Base-by-base conservation (phyloP, 2,113 vertebrate species). In the Smithornis capensis region DNA sequence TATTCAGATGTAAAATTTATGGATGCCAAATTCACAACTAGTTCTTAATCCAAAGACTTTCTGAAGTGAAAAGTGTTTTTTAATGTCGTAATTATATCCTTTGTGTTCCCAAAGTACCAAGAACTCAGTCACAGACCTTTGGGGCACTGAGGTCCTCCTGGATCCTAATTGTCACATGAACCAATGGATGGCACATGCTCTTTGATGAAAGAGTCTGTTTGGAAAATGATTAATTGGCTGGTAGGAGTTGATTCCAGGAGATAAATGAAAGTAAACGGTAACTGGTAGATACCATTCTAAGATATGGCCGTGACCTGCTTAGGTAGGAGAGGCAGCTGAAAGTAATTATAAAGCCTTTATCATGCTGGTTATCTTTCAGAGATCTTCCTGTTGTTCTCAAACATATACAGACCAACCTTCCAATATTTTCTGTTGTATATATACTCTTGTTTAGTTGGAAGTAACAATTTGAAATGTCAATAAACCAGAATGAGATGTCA, bases 401-500 rank as follows among this genome's bases (percentile, higher is more conserved):
- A 59, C 19, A 37, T 4, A 23, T 5, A 40, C 9, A 67, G 29
- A 40, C 55, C 47, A 53, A 22, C 12, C 14, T n/a, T 57, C 5
- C 29, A 21, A 24, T 12, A 12, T 11, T n/a, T 60, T 67, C 27
- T 8, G 0, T 33, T 69, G 8, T 10, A 21, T 40, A 24, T 12
- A 45, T 45, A 13, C 27, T 81, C 49, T 33, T 67, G 16, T 52
- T 78, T 52, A 33, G 28, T 40, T 35, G 31, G 38, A 83, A 75
- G 16, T 2, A 28, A 33, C 8, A 17, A 47, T 56, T 6, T 63
- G 31, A 84, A 69, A 49, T 27, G 17, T 38, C 55, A 59, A 9
- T 79, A 69, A 85, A 70, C 14, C 49, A 73, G 69, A 91, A 68
- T 0, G 3, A 73, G 45, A 12, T 29, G 31, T 23, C 0, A 0